Evolutionary conservation across 1,140 invertebrate genomes (phyloP).

Genomic region (Lanistes nyassanus): DNA sequence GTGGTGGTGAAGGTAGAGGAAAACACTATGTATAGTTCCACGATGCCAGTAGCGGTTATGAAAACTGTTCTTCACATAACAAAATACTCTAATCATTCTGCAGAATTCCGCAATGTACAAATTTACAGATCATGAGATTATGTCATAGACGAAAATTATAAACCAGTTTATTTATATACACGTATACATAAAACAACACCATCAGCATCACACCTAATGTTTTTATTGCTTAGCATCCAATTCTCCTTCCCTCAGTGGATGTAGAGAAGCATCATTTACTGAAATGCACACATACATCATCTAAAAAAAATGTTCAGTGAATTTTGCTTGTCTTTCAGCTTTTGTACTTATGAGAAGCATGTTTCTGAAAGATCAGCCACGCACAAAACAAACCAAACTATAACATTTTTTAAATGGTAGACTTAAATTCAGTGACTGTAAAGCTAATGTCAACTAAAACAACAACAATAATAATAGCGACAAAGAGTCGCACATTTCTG

Average conservation of each 20-base stretch:
- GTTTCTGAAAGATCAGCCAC: not conserved
- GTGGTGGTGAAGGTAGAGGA: not conserved
- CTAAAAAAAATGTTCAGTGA: not conserved
- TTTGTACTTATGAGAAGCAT: not conserved
- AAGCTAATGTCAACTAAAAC: not conserved
- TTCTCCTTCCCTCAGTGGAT: not conserved
- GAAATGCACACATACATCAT: not conserved
- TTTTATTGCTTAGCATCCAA: not conserved
- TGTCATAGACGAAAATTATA: not conserved
- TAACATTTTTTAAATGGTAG: not conserved
- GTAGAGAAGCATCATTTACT: not conserved
- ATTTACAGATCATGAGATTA: not conserved
- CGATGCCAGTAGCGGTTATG: not conserved
- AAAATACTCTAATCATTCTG: not conserved
- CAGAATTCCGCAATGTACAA: not conserved
- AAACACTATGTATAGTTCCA: not conserved
- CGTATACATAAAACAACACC: not conserved
- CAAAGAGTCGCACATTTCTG: not conserved
- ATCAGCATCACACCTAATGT: not conserved
- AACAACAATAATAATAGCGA: not conserved
- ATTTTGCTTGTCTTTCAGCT: not conserved
- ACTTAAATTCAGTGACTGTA: not conserved
- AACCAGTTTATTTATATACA: not conserved
- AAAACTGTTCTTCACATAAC: not conserved
- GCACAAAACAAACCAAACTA: not conserved